Evolutionary conservation across 2,113 vertebrate species (phyloP).

Genomic region (Chunga burmeisteri): DNA sequence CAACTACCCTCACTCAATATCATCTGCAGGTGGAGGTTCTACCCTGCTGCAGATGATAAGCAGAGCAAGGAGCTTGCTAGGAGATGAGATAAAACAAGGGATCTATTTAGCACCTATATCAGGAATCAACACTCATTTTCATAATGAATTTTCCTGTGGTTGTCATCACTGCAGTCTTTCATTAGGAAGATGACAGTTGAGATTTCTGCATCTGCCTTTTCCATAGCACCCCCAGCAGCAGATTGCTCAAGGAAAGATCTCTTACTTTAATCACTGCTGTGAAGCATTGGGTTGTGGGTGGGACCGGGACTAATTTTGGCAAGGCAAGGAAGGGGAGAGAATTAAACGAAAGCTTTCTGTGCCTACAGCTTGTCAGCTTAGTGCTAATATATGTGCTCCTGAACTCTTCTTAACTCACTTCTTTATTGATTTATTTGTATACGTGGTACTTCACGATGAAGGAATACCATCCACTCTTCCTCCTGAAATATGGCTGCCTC

Average conservation of each 20-base stretch:
- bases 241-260: not conserved
- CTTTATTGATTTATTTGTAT: slow-evolving; percentile 3
- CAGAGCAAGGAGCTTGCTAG: not conserved
- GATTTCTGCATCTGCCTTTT: not conserved
- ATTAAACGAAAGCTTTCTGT: not conserved
- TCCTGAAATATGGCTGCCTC: not conserved
- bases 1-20: not conserved
- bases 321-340: not conserved
- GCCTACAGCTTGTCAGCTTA: not conserved
- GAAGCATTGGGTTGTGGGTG: not conserved
- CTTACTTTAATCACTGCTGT: not conserved
- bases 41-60: not conserved
- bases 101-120: not conserved
- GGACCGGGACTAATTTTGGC: not conserved
- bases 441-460: not conserved
- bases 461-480: not conserved
- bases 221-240: not conserved
- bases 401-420: not conserved
- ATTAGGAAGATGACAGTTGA: not conserved
- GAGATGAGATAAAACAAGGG: not conserved
- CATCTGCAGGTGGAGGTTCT: not conserved
- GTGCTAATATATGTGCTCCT: not conserved
- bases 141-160: not conserved
- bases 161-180: not conserved
- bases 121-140: slow-evolving; percentile 5